Conservation (phyloP, 2,113 vertebrate species). For the Silurus meridionalis region DNA sequence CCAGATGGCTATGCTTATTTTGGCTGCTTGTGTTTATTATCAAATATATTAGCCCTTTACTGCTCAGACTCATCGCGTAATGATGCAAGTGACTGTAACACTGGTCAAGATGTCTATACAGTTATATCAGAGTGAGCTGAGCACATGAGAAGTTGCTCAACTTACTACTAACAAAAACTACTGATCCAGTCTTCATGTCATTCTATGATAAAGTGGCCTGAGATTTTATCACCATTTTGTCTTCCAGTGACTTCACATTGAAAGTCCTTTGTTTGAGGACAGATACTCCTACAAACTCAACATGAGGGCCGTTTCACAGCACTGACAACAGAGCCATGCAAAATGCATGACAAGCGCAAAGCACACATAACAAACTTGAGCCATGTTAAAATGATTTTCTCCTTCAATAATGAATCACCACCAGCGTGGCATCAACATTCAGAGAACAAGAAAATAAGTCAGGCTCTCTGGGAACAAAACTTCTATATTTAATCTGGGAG, state of each 20-base stretch:
- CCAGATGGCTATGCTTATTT: background rate
- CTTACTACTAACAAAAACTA: constrained; percentile 11
- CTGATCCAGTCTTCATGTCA: constrained; percentile 17
- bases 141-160: background rate
- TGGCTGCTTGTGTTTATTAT: background rate
- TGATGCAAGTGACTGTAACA: constrained; percentile 31
- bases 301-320: constrained; percentile 39
- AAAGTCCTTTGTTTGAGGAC: constrained; percentile 39
- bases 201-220: background rate
- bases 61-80: background rate
- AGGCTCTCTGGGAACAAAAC: constrained; percentile 75
- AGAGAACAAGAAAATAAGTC: constrained; percentile 63
- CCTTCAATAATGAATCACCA: constrained; percentile 80
- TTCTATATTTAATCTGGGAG: constrained; percentile 79
- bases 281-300: constrained; percentile 34
- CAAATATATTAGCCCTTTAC: background rate
- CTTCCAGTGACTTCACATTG: background rate
- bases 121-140: background rate
- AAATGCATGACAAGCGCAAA: constrained; percentile 79
- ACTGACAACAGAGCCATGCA: constrained; percentile 73
- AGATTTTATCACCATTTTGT: constrained; percentile 24
- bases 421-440: constrained; percentile 74
- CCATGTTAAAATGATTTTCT: constrained; percentile 72
- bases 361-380: constrained; percentile 73
- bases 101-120: background rate